Base-by-base conservation (phyloP, 2,113 vertebrate species). In the Caranx melampygus region DNA sequence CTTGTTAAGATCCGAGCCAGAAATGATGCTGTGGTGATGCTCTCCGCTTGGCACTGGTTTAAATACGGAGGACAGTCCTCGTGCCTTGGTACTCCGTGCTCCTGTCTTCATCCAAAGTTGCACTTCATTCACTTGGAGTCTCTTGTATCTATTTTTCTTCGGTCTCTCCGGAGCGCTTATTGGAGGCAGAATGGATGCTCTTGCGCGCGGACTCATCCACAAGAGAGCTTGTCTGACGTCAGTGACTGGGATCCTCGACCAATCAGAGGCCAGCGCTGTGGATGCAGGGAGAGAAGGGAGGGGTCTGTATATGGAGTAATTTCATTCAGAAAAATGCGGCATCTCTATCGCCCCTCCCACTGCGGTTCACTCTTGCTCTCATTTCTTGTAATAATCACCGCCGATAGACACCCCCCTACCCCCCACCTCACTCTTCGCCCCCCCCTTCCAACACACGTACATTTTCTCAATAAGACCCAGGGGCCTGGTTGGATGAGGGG, bases 311-410 rank as follows among this genome's bases (percentile, higher is more conserved):
- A 35, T 72, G 91, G 88, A 89, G 93, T 95, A 91, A 93, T 95
- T 95, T 94, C 95, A 95, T 95, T 95, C 95, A 95, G 92, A 95
- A 95, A 95, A 95, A 96, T 95, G 88, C 95, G 93, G 95, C 95
- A 95, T 89, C 91, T 81, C 76, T n/a, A 9, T 78, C 10, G 91
- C 92, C 90, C 93, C 94, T 89, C 95, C 95, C 95, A 95, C 90
- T 96, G 95, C 95, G 94, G 94, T 88, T 91, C 82, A 86, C 70
- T 73, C 72, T 45, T 57, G 67, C 7, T 65, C 58, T 74, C 45
- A 33, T 72, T 93, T 89, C 78, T 87, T 62, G 74, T 88, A 90
- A 86, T 84, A 82, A 82, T 77, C 49, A 54, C 34, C 73, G 18
- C 15, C 61, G 7, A 45, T 6, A n/a, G 20, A 6, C 2, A 16